Evolutionary conservation across 2,113 vertebrate genomes (phyloP).

Genomic region (Sylvietta virens): DNA sequence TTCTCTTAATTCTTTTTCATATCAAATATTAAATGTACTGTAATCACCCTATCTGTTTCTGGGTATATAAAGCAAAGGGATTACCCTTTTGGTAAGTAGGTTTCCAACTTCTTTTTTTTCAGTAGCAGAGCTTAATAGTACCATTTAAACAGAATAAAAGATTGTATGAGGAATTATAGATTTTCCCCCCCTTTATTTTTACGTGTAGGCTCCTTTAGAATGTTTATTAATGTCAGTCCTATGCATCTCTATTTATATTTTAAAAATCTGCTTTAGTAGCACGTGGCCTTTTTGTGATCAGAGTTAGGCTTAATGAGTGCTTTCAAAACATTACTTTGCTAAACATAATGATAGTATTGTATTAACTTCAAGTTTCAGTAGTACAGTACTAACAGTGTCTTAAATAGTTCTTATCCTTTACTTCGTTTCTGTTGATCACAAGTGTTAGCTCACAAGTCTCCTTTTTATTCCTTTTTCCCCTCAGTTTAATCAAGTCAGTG

Average conservation of each 20-base stretch:
- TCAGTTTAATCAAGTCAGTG: not conserved
- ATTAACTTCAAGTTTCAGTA: not conserved
- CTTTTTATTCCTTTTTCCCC: not conserved
- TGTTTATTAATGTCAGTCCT: not conserved
- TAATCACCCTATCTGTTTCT: not conserved
- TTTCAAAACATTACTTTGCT: not conserved
- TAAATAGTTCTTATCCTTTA: not conserved
- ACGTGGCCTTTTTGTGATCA: not conserved
- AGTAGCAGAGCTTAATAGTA: not conserved
- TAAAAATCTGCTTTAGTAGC: not conserved
- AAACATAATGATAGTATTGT: not conserved
- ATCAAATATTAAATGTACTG: constrained; percentile 1
- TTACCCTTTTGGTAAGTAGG: not conserved
- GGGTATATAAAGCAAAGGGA: not conserved
- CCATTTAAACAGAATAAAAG: not conserved
- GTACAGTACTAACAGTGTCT: not conserved
- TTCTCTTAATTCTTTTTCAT: not conserved
- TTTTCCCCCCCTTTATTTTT: not conserved
- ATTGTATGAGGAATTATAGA: not conserved
- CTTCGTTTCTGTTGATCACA: not conserved
- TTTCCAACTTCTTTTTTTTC: not conserved
- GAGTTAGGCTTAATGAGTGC: not conserved
- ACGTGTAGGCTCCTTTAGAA: not conserved
- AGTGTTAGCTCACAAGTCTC: not conserved
- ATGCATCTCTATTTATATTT: not conserved